Conservation (phyloP, 2,797 vertebrate species). For the Hemibagrus guttatus region DNA sequence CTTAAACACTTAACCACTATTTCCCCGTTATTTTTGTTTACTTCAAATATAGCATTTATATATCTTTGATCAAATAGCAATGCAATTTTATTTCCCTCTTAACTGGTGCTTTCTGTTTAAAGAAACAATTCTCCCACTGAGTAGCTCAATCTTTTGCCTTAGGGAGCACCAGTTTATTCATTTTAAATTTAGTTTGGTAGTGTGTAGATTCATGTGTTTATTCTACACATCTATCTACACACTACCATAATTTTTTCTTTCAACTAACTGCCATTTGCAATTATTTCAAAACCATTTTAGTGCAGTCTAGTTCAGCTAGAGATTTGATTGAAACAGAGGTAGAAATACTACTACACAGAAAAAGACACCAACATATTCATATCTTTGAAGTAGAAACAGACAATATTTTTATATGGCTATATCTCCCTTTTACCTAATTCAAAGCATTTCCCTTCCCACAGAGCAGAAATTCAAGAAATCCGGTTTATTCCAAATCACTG, state of each 20-base stretch:
- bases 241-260: background rate
- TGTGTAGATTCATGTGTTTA: background rate
- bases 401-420: background rate
- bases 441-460: background rate
- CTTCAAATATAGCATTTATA: background rate
- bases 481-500: constrained; percentile 17
- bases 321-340: background rate
- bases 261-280: background rate
- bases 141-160: background rate
- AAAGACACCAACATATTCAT: background rate
- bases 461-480: constrained; percentile 12
- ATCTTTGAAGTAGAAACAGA: background rate
- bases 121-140: background rate
- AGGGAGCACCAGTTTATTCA: background rate
- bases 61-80: background rate
- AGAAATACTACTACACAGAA: background rate
- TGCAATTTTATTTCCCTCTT: background rate
- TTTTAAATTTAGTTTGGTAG: background rate
- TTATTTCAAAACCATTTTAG: background rate
- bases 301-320: background rate
- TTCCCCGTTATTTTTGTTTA: background rate
- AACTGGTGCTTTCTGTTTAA: background rate
- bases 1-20: background rate
- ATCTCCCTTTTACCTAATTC: background rate
- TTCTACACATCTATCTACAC: background rate